Conservation (phyloP, 2,797 vertebrate genomes). For the Sibirionetta formosa region DNA sequence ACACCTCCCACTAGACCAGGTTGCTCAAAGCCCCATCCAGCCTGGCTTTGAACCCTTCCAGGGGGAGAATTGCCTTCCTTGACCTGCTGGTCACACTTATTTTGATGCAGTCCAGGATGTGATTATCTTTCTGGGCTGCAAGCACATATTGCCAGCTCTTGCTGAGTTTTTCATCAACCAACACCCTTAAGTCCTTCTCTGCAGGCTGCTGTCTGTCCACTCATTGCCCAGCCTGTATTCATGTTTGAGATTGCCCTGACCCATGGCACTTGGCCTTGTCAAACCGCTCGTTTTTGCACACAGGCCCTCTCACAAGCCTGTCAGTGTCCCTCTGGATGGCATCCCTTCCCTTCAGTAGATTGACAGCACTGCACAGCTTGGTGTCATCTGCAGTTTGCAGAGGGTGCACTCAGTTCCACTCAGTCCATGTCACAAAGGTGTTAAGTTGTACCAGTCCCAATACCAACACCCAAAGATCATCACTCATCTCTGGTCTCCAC, state of each 20-base stretch:
- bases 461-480: neutral
- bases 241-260: neutral
- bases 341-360: neutral
- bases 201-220: neutral
- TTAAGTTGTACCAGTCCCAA: neutral
- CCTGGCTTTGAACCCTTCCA: neutral
- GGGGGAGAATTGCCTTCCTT: no score
- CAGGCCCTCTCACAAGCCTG: neutral
- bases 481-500: neutral
- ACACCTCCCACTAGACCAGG: neutral
- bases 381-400: neutral
- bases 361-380: neutral
- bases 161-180: neutral
- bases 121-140: neutral
- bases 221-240: no score
- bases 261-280: neutral
- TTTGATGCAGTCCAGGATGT: neutral
- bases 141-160: neutral
- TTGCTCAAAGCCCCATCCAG: neutral
- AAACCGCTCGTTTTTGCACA: neutral
- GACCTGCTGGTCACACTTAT: neutral
- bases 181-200: neutral
- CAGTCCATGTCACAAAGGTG: neutral
- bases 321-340: neutral
- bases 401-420: neutral